These are phyloP conservation scores for Ptychochromis oligacanthus DNA, from an alignment of 2,113 vertebrate genomes.

Conservation along the genomic window DNA sequence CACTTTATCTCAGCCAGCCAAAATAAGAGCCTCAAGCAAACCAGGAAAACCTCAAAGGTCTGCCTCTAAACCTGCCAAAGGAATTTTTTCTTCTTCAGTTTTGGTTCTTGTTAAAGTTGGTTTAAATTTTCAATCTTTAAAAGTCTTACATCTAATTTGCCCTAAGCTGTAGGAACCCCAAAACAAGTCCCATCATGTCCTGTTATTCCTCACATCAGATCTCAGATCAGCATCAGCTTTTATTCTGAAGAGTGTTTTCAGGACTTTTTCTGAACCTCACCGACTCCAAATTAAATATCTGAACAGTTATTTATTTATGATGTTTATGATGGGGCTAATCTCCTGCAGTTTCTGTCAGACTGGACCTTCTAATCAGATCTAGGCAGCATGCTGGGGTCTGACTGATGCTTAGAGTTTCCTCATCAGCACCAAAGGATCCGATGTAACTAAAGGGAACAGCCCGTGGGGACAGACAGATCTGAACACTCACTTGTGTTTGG, in stretches of 20 bases:
- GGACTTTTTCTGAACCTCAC: neutral
- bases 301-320: too few relatives aligned
- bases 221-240: neutral
- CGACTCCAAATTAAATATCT: neutral
- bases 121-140: neutral
- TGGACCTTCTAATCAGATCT: too few relatives aligned
- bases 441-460: too few relatives aligned
- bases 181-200: neutral
- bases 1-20: neutral
- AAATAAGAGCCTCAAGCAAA: neutral
- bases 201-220: accelerated
- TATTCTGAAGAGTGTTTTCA: neutral
- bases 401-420: too few relatives aligned
- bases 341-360: too few relatives aligned
- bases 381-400: too few relatives aligned
- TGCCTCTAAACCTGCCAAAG: too few relatives aligned
- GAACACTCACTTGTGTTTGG: slow-evolving; percentile 86
- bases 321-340: too few relatives aligned
- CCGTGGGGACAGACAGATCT: too few relatives aligned
- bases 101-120: neutral
- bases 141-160: neutral
- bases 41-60: neutral
- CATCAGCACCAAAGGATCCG: too few relatives aligned
- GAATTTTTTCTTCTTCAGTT: too few relatives aligned
- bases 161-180: neutral